Base-by-base conservation (phyloP, 2,888 invertebrate species). In the Itoplectis maculator region DNA sequence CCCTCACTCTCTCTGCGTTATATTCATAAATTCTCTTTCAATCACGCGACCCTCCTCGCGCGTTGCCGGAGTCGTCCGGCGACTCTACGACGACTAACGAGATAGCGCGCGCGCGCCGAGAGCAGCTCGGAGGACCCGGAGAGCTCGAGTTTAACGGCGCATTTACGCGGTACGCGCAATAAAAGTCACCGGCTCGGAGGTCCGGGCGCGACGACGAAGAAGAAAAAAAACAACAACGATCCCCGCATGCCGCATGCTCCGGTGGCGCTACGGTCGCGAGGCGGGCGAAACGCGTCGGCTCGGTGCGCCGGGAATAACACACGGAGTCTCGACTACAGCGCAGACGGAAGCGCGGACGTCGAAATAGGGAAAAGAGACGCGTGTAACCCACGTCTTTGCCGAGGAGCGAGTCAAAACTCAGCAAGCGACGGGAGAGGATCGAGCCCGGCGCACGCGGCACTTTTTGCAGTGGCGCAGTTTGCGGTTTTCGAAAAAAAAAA, bases 121-220 rank as follows among this genome's bases (percentile, higher is more conserved):
- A n/a, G n/a, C n/a, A n/a, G n/a, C n/a, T n/a, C n/a, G n/a, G n/a
- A n/a, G n/a, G n/a, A n/a, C 63, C 40, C 11, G 11, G 23, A 15
- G 80, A 84, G 77, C 83, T 78, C 68, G 74, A 85, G 84, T 85
- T 89, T 86, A 88, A 88, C 87, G 88, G 88, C 88, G 86, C 88
- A 89, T 90, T 89, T 88, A 90, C 89, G 88, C 86, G 86, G 89
- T 89, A 89, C 90, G 88, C 88, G 90, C 88, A 90, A 89, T 91
- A 90, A 91, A 91, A 90, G 89, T 91, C 90, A 90, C 88, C 86
- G 85, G 85, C 86, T 87, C 85, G 86, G 86, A 85, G 86, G 85
- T 86, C 86, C 81, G 70, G 82, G 85, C 68, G 63, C 83, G 85
- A 82, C 85, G 88, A 88, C 86, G 86, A 86, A 85, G 68, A 80